Evolutionary conservation across 2,797 vertebrate species (phyloP), one percentile per base, ranked within the genome.

Genomic region (Pseudochirops corinnae): DNA sequence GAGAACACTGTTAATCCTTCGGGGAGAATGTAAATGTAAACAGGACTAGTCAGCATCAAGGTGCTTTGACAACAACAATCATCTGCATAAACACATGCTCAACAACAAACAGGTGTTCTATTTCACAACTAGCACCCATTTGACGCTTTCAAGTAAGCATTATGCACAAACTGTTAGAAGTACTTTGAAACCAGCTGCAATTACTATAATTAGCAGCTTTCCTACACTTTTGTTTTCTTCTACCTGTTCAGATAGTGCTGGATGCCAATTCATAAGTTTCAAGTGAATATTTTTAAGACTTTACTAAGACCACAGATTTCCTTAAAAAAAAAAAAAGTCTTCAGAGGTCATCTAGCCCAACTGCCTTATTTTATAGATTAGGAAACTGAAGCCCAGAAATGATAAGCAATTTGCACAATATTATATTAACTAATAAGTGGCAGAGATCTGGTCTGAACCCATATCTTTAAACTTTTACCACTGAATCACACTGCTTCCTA

Each of bases 91-190:
- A 99, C 98, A 99, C 98, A 99, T 98, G 98, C 98, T 99, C 98
- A 99, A 99, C 99, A 99, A 99, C 99, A 99, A 99, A 99, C 99
- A 99, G 99, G 99, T 99, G 99, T 99, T 99, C 99, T 98, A 95
- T 99, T 99, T 99, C 99, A 99, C 99, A 99, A 99, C 98, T 99
- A 98, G 98, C 97, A 97, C 98, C 98, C 98, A 98, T 99, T 98
- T 99, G 98, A 98, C 98, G 98, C 98, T 98, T 99, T 98, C 98
- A 99, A 99, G 98, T 98, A 98, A 97, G 98, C 98, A 98, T 98
- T 98, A 97, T 97, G 98, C 98, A 98, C 98, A 99, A 99, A 99
- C 99, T 99, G 99, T 99, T 98, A 99, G 98, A 98, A 99, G 98
- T 99, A 98, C 98, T 99, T 99, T 99, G 98, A 99, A 99, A 99